A percentile compares a stretch with the other conserved stretches of the same genome.
Conservation (phyloP, 1,140 invertebrate species). For the Coptotermes formosanus region DNA sequence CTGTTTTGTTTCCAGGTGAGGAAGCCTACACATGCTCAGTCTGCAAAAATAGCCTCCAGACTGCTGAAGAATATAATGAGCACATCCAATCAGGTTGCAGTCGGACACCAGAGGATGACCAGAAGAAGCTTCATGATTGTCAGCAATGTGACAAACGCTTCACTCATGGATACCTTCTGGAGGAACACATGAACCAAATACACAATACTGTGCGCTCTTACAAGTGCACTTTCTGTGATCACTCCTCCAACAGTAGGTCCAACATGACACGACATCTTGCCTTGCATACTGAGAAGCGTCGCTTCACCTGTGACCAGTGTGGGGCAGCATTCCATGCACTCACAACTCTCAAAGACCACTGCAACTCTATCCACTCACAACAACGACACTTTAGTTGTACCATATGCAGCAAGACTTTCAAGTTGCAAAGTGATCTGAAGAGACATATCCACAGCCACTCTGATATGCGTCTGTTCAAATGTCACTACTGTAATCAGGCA, state of each 20-base stretch:
- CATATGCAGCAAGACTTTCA: conserved; percentile 24
- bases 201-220: not conserved
- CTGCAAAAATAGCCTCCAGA: not conserved
- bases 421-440: conserved; percentile 21
- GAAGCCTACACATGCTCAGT: not conserved
- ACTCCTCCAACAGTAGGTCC: conserved; percentile 17
- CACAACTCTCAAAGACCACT: conserved; percentile 28
- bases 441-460: conserved; percentile 24
- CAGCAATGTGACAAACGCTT: not conserved
- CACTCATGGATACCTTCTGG: not conserved
- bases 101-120: not conserved
- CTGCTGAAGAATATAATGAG: not conserved
- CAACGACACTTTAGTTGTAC: conserved; percentile 22
- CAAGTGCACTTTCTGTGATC: conserved; percentile 30
- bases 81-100: not conserved
- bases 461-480: conserved; percentile 25
- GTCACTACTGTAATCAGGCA: conserved; percentile 24
- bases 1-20: not conserved
- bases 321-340: conserved; percentile 30
- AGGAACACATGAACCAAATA: not conserved
- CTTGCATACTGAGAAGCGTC: conserved; percentile 28
- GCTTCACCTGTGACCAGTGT: conserved; percentile 29
- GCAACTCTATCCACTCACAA: conserved; percentile 25
- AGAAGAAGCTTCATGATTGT: not conserved
- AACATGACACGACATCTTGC: conserved; percentile 30